Base-by-base conservation (phyloP, 2,888 invertebrate species). In the Gerris lacustris region DNA sequence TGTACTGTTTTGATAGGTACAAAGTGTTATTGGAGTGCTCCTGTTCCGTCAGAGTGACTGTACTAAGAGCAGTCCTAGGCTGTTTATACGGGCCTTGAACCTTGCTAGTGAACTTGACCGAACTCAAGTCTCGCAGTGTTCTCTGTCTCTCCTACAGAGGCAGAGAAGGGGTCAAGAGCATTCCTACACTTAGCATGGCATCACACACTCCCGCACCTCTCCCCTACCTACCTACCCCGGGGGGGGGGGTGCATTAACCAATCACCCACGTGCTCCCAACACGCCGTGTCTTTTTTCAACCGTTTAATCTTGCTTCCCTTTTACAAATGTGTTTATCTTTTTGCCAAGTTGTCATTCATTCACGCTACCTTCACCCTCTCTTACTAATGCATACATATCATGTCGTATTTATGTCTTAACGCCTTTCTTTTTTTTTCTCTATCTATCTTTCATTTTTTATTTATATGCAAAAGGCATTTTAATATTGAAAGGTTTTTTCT, bases 1-100 rank as follows among this genome's bases (percentile, higher is more conserved):
- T n/a, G n/a, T n/a, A n/a, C n/a, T n/a, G n/a, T n/a, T n/a, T n/a
- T n/a, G n/a, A n/a, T n/a, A n/a, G n/a, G n/a, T n/a, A n/a, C n/a
- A n/a, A n/a, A n/a, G n/a, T n/a, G n/a, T n/a, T n/a, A n/a, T 17
- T 66, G 6, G 18, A 31, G 17, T 63, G 17, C 6, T 76, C 47
- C 47, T 47, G 47, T 47, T 47, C 47, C 47, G 47, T 47, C 47
- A 47, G 47, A 47, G 47, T 47, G 47, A 47, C 47, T 6, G 47
- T 7, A 11, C 47, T 47, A 47, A 47, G 47, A 47, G 18, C 43
- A 15, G 1, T 62, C 2, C 6, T 6, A 44, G 18, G 66, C 43
- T 43, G 18, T 68, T 67, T 47, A 7, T 69, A 18, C 45, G 6
- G 44, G 43, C 47, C 68, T 6, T 69, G 69, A 62, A 62, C 62